Evolutionary conservation across 2,113 vertebrate species (phyloP).

Genomic region (Scatophagus argus): DNA sequence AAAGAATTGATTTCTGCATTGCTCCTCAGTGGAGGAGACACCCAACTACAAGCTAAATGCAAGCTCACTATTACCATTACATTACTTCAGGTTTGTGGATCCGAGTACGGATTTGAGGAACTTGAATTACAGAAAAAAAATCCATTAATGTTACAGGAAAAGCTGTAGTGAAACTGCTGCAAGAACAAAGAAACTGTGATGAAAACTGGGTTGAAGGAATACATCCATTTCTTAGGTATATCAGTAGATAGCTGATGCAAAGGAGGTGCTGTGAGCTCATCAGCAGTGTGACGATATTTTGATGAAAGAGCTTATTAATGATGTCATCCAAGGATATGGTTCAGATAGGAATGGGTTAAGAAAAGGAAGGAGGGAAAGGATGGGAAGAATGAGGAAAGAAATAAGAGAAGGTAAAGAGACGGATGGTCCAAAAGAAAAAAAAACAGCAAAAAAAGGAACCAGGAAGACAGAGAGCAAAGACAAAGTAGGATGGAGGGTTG

Average conservation of each 20-base stretch:
- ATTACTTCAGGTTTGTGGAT: background rate
- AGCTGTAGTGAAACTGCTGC: background rate
- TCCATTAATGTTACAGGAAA: background rate
- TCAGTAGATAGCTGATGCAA: background rate
- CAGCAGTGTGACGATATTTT: conserved; percentile 18
- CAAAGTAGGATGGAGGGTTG: background rate
- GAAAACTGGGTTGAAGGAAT: background rate
- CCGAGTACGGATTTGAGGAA: background rate
- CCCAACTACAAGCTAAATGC: background rate
- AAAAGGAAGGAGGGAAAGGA: background rate
- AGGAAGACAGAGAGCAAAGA: background rate
- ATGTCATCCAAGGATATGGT: conserved; percentile 54
- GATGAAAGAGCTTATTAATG: conserved; percentile 43
- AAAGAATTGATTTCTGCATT: conserved; percentile 3
- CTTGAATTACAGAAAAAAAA: background rate
- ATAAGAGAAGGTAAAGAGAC: background rate
- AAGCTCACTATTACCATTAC: background rate
- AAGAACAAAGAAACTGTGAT: background rate
- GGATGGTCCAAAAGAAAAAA: background rate
- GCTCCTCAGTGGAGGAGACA: background rate
- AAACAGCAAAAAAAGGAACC: background rate
- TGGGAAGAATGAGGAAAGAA: conserved; percentile 2
- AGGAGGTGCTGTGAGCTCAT: background rate
- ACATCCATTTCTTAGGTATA: background rate
- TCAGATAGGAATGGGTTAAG: conserved; percentile 13